A percentile compares a stretch with the other conserved stretches of the same genome.
phyloP scores from a whole-genome alignment of 2,888 invertebrate genomes.

The Troides aeacus region DNA sequence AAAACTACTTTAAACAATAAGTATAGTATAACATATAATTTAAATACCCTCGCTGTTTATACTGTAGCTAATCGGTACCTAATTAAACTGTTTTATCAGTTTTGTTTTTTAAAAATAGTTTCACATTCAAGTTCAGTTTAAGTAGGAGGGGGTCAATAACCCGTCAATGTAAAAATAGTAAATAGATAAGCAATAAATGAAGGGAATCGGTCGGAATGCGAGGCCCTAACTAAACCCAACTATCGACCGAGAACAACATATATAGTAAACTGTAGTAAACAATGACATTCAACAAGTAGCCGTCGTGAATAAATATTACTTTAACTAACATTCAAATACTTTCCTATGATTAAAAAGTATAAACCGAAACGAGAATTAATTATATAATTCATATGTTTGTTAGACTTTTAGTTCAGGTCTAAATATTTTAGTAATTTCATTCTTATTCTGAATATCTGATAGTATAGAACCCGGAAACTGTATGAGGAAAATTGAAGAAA shows the following conservation, averaged over 20 bases:
- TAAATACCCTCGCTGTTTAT: not conserved
- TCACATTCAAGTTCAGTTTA: slow-evolving; percentile 4
- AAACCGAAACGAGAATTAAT: no score
- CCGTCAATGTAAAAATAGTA: slow-evolving; percentile 22
- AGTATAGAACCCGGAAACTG: not conserved
- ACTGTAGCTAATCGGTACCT: not conserved
- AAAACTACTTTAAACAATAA: no score
- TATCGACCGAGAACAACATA: slow-evolving; percentile 10
- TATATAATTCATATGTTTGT: no score
- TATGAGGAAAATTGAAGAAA: not conserved
- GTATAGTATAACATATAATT: no score
- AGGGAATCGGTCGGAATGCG: slow-evolving; percentile 15
- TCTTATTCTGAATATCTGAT: no score
- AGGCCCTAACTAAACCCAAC: not conserved
- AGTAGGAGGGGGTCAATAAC: slow-evolving; percentile 12
- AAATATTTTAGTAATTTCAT: no score
- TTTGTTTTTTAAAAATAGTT: not conserved
- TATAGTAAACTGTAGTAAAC: slow-evolving; percentile 12
- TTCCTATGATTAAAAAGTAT: no score
- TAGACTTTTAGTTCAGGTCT: no score
- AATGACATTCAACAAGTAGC: slow-evolving; percentile 12
- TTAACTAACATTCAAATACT: no score
- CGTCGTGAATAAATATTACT: not conserved
- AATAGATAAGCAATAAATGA: slow-evolving; percentile 20
- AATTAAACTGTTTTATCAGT: not conserved